These are phyloP conservation scores for Epizoanthus ramosus DNA, from an alignment of 92 coral and sea anemone genomes.

Conservation along the genomic window DNA sequence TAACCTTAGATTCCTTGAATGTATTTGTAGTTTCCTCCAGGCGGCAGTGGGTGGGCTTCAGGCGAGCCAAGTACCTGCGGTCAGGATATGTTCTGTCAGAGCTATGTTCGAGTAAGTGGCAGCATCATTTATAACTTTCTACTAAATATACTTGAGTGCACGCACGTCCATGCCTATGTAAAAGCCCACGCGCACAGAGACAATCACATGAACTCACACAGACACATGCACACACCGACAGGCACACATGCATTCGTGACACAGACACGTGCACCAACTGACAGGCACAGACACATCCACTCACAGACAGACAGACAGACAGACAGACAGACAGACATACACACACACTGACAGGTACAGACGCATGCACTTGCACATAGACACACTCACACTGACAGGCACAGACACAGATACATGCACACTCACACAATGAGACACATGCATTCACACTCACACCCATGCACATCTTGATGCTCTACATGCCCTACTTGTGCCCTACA, in stretches of 20 bases:
- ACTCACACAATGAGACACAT: neutral
- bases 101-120: conserved; percentile 95
- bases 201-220: neutral
- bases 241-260: neutral
- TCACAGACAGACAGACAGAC: too few species aligned
- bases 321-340: too few species aligned
- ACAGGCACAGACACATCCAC: too few species aligned
- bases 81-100: conserved; percentile 92
- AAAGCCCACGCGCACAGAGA: neutral
- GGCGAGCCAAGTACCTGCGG: conserved; percentile 82
- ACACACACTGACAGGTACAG: too few species aligned
- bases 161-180: neutral
- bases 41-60: conserved; percentile 93
- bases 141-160: neutral
- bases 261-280: too few species aligned
- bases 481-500: too few species aligned
- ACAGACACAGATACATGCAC: too few species aligned
- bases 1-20: neutral
- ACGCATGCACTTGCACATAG: too few species aligned
- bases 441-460: too few species aligned
- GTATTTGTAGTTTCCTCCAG: conserved; percentile 74
- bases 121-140: neutral
- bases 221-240: neutral
- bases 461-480: too few species aligned
- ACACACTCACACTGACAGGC: too few species aligned